Conservation (phyloP, 1,140 invertebrate species). For the Carposina sasakii region DNA sequence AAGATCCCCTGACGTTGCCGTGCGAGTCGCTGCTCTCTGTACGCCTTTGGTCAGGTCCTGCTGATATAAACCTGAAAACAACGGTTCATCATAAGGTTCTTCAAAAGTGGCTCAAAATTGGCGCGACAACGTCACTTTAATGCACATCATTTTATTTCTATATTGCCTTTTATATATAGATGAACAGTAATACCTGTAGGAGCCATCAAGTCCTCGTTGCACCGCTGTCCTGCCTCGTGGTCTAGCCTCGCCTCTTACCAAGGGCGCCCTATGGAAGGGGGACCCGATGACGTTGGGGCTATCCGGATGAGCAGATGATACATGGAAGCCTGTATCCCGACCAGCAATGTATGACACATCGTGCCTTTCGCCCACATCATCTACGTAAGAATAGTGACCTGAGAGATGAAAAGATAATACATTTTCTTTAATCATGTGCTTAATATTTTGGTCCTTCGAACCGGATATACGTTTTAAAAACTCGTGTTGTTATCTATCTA, state of each 20-base stretch:
- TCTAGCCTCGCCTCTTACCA: constrained; percentile 67
- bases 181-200: constrained; percentile 67
- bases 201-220: constrained; percentile 75
- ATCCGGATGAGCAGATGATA: constrained; percentile 80
- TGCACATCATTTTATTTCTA: too few relatives aligned
- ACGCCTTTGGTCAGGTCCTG: constrained; percentile 80
- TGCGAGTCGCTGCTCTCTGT: constrained; percentile 80
- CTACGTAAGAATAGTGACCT: constrained; percentile 79
- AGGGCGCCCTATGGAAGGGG: constrained; percentile 72
- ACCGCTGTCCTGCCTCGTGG: constrained; percentile 75
- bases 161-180: neutral
- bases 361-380: constrained; percentile 81
- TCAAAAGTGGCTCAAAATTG: too few relatives aligned
- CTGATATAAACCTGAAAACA: constrained; percentile 75
- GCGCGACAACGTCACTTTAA: too few relatives aligned
- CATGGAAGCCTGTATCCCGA: constrained; percentile 80
- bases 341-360: constrained; percentile 82
- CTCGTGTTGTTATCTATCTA: too few relatives aligned
- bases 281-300: constrained; percentile 72
- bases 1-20: constrained; percentile 80
- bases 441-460: too few relatives aligned
- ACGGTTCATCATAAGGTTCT: too few relatives aligned
- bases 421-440: too few relatives aligned
- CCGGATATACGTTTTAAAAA: too few relatives aligned
- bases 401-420: constrained; percentile 3